A percentile compares a stretch with the other conserved stretches of the same genome.
Evolutionary conservation across 2,888 invertebrate species (phyloP).

Genomic region (Coenonympha arcania): DNA sequence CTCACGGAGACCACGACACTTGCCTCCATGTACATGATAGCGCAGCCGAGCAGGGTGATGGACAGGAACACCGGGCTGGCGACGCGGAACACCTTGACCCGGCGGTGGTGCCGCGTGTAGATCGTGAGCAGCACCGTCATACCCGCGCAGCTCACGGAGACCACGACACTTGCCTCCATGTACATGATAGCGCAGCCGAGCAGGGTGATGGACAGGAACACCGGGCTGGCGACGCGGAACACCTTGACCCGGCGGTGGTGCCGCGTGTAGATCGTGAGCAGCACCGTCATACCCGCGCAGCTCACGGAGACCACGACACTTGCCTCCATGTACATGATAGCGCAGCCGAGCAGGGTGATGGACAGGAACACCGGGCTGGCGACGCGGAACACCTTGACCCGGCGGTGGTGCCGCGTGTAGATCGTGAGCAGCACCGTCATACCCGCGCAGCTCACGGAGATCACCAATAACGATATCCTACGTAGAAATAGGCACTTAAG

Average conservation of each 20-base stretch:
- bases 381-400: conserved; percentile 91
- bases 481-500: conserved; percentile 28
- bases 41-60: no score
- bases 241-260: conserved; percentile 89
- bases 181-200: conserved; percentile 95
- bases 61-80: no score
- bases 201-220: conserved; percentile 91
- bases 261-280: conserved; percentile 85
- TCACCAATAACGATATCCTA: conserved; percentile 85
- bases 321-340: conserved; percentile 95
- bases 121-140: no score
- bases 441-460: conserved; percentile 86
- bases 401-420: conserved; percentile 87
- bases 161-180: conserved; percentile 89
- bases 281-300: no score
- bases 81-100: no score
- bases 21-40: no score
- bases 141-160: no score
- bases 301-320: no score
- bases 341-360: conserved; percentile 90
- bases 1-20: no score
- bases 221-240: conserved; percentile 94
- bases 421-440: conserved; percentile 83
- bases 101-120: no score
- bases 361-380: conserved; percentile 94